A percentile compares a stretch with the other conserved stretches of the same genome.
Evolutionary conservation across 2,797 vertebrate species (phyloP).

Genomic region (Crax fasciolata): DNA sequence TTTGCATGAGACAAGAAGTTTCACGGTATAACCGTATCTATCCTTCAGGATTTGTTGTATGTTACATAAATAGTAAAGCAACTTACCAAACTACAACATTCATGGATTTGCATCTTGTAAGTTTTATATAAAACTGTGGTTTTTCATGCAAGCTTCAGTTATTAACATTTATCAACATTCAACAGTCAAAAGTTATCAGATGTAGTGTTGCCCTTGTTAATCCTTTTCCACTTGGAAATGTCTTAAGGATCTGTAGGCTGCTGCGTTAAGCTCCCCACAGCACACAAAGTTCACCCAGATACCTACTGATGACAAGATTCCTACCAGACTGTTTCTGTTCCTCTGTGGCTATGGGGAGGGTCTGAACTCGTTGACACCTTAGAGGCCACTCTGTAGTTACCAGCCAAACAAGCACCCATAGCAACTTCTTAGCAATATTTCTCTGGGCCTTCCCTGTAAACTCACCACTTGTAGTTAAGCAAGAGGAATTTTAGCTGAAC

Average conservation of each 20-base stretch:
- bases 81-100: background rate
- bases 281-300: slow-evolving; percentile 14
- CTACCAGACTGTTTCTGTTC: slow-evolving; percentile 4
- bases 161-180: slow-evolving; percentile 43
- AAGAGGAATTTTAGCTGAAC: background rate
- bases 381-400: background rate
- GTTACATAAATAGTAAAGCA: background rate
- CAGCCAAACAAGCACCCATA: background rate
- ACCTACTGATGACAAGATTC: slow-evolving; percentile 29
- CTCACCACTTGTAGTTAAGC: background rate
- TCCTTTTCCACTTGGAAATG: slow-evolving; percentile 23
- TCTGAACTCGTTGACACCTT: background rate
- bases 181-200: slow-evolving; percentile 60
- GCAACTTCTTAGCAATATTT: background rate
- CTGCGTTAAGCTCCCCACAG: slow-evolving; percentile 38
- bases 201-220: slow-evolving; percentile 23
- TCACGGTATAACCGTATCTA: background rate
- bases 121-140: background rate
- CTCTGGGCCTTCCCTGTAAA: background rate
- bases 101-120: background rate
- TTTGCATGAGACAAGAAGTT: background rate
- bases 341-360: background rate
- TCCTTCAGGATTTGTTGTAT: background rate
- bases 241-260: slow-evolving; percentile 31
- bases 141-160: slow-evolving; percentile 28